Evolutionary conservation across 2,888 invertebrate genomes (phyloP).

Genomic region (Nebria salina): DNA sequence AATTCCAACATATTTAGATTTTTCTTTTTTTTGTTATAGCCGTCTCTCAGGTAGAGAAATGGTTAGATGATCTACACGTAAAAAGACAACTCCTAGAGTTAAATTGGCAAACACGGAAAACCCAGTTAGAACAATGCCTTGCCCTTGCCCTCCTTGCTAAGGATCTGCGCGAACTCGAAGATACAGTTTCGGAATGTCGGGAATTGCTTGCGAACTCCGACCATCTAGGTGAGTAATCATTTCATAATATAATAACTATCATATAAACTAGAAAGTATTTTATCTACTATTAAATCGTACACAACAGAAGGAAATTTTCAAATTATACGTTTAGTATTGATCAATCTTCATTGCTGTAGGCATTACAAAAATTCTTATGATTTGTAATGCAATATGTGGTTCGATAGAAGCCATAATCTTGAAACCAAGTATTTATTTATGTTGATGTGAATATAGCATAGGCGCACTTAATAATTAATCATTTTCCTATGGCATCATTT

Average conservation of each 20-base stretch:
- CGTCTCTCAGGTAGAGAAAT: slow-evolving; percentile 76
- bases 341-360: background rate
- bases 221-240: slow-evolving; percentile 64
- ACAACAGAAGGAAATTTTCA: background rate
- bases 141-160: slow-evolving; percentile 77
- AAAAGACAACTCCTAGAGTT: slow-evolving; percentile 76
- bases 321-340: background rate
- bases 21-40: slow-evolving; percentile 61
- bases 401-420: slow-evolving; percentile 4
- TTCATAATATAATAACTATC: background rate
- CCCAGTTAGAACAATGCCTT: slow-evolving; percentile 80
- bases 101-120: slow-evolving; percentile 74
- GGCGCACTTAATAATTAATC: no score
- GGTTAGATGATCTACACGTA: slow-evolving; percentile 80
- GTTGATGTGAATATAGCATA: background rate
- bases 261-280: background rate
- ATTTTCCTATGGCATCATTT: no score
- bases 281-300: background rate
- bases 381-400: slow-evolving; percentile 2
- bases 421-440: background rate
- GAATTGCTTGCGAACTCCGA: slow-evolving; percentile 68
- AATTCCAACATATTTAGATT: background rate
- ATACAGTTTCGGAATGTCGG: slow-evolving; percentile 67
- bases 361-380: background rate
- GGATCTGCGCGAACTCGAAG: slow-evolving; percentile 74